Base-by-base conservation (phyloP, 1,140 invertebrate genomes). In the Sitophilus oryzae region DNA sequence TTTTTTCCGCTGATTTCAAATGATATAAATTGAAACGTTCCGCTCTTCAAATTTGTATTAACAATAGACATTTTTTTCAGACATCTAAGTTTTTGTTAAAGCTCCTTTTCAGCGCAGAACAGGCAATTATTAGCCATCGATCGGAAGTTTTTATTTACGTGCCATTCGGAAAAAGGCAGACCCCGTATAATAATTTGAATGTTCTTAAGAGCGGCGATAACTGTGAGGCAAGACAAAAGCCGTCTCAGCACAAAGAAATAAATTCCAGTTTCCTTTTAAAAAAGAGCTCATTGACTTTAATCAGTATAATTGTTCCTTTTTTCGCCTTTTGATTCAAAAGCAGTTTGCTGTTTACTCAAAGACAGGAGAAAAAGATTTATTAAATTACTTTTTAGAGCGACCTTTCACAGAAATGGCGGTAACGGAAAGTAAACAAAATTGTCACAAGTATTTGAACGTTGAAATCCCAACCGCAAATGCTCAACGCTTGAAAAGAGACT, bases 401-500 rank as follows among this genome's bases (percentile, higher is more conserved):
- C n/a, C 36, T 41, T 41, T 41, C 6, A 41, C 15, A 3, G 18
- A 18, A 41, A 41, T 41, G 11, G 38, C 16, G 8, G 38, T 41
- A 41, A 41, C 8, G 38, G 14, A 15, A 18, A 18, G 16, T 41
- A 41, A 41, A 41, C 16, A 41, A 4, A 18, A 41, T 3, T 3
- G 38, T 19, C 18, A 18, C 10, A 15, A 41, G 38, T 30, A 30
- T 30, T 30, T 30, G 25, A 5, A 5, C 25, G 25, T 30, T 30
- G 25, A 30, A 30, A 30, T 30, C 25, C 11, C 25, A 30, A 11
- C 25, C 11, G 5, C 5, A 30, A 30, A 30, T 30, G 5, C 25
- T 30, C 25, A 30, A 30, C 25, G 11, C 11, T 30, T 6, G 23
- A n/a, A 36, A 36, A 48, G 43, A 50, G 57, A 65, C 64, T 62